Percentiles rank a stretch among this genome's conserved stretches.
Evolutionary conservation across 2,888 invertebrate species (phyloP).

Genomic region (Aphidius colemani): DNA sequence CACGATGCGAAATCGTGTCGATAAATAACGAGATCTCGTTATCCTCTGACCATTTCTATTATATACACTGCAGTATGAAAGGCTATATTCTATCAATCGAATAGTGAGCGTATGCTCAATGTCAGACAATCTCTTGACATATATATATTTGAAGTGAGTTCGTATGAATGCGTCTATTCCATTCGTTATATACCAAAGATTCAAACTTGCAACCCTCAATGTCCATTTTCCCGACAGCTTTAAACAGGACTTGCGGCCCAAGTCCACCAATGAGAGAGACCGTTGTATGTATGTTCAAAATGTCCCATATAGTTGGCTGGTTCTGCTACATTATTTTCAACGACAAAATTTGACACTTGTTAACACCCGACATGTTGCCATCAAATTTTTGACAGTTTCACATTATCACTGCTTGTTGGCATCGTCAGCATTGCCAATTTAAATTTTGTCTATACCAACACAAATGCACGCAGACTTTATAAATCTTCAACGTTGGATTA

Average conservation of each 20-base stretch:
- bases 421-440: slow-evolving; percentile 39
- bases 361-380: slow-evolving; percentile 33
- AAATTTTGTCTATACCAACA: not conserved
- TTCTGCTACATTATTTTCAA: slow-evolving; percentile 20
- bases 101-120: slow-evolving; percentile 18
- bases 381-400: slow-evolving; percentile 22
- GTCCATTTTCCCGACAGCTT: slow-evolving; percentile 17
- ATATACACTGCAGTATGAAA: slow-evolving; percentile 17
- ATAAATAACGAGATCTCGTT: slow-evolving; percentile 35
- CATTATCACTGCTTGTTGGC: slow-evolving; percentile 14
- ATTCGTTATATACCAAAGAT: slow-evolving; percentile 23
- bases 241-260: not conserved
- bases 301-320: slow-evolving; percentile 10
- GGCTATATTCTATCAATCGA: slow-evolving; percentile 29
- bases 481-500: too few relatives aligned
- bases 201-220: slow-evolving; percentile 11
- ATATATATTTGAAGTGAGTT: not conserved
- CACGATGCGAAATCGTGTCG: slow-evolving; percentile 9
- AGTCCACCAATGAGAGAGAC: not conserved
- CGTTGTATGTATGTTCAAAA: not conserved
- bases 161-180: not conserved
- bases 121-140: slow-evolving; percentile 5
- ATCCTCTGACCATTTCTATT: slow-evolving; percentile 33
- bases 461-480: too few relatives aligned
- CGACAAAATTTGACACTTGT: slow-evolving; percentile 43